phyloP scores from a whole-genome alignment of 2,797 vertebrate species.

The Phalanger gymnotis region DNA sequence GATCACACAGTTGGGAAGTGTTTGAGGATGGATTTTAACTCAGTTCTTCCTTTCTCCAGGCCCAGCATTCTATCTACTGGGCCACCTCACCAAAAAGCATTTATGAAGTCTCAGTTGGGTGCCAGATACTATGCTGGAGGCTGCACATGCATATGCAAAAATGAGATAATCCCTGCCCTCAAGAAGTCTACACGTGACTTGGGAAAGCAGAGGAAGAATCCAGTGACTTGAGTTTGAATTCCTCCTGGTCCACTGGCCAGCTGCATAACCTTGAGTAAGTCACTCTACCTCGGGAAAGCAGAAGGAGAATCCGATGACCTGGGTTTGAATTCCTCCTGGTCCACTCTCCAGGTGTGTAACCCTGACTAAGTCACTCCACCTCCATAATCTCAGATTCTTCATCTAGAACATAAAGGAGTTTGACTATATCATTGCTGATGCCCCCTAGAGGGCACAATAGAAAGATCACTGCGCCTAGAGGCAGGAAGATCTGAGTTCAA shows the following conservation, averaged over 20 bases:
- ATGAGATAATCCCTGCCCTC: not conserved
- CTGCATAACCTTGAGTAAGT: not conserved
- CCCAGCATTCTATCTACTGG: not conserved
- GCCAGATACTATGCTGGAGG: not conserved
- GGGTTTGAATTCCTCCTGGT: no score
- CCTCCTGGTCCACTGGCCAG: not conserved
- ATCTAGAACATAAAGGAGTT: not conserved
- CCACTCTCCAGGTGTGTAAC: no score
- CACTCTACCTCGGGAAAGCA: no score
- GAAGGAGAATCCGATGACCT: not conserved
- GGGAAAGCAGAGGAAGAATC: not conserved
- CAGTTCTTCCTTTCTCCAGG: not conserved
- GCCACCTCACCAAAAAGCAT: not conserved
- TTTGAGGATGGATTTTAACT: not conserved
- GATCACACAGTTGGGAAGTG: not conserved
- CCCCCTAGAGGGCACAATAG: not conserved
- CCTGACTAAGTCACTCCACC: not conserved
- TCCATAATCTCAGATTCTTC: not conserved
- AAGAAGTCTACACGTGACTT: not conserved
- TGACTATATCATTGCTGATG: not conserved
- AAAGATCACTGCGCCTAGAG: not conserved
- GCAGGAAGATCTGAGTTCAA: not conserved
- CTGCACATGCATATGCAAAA: not conserved
- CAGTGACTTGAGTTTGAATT: not conserved
- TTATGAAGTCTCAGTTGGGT: fast-evolving